Conservation (phyloP, 2,113 vertebrate genomes). For the Rhombomys opimus region DNA sequence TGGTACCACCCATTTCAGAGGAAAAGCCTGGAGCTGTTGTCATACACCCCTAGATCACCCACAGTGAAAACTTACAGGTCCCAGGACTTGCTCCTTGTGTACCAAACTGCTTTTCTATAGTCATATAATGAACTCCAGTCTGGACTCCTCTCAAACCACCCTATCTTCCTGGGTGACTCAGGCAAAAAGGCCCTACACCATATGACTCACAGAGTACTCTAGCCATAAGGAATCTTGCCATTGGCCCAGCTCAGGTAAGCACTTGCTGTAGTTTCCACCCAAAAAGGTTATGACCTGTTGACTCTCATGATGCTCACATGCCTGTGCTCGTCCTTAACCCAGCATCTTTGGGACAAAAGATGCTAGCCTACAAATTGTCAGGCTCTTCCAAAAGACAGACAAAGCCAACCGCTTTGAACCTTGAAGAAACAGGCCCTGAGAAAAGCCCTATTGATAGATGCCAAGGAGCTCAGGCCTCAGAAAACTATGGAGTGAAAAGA, state of each 20-base stretch:
- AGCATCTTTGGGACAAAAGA: conserved; percentile 31
- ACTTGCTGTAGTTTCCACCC: neutral
- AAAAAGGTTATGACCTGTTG: conserved; percentile 35
- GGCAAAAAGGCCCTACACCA: neutral
- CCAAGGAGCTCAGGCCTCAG: accelerated
- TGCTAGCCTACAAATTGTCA: conserved; percentile 19
- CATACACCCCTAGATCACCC: neutral
- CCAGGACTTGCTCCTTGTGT: neutral
- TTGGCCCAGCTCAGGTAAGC: neutral
- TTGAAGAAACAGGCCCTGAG: neutral
- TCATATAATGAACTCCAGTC: neutral
- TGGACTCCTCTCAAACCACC: neutral
- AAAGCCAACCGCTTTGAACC: neutral
- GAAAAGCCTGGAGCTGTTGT: neutral
- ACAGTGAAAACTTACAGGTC: neutral
- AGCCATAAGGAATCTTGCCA: neutral
- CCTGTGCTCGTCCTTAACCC: conserved; percentile 12
- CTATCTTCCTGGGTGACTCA: neutral
- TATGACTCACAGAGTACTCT: neutral
- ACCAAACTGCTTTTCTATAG: neutral
- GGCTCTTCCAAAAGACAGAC: conserved; percentile 12
- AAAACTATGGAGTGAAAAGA: neutral
- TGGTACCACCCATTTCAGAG: neutral
- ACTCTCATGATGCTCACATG: conserved; percentile 20
- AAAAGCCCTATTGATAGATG: neutral